Evolutionary conservation across 2,113 vertebrate species (phyloP).

Genomic region (Pollachius pollachius): DNA sequence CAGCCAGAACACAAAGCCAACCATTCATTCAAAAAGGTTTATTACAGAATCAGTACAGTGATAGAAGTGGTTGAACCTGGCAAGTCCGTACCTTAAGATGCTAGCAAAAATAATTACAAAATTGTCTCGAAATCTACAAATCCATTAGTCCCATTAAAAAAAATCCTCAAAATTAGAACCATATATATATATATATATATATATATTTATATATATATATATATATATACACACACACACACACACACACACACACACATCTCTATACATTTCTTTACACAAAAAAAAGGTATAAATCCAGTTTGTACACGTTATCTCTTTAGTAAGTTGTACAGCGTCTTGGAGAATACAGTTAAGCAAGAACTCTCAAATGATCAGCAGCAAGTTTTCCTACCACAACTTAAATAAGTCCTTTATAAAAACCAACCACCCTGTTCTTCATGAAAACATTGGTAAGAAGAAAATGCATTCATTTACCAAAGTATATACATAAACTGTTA

Average conservation of each 20-base stretch:
- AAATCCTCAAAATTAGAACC: constrained; percentile 25
- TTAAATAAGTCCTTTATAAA: neutral
- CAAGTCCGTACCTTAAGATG: constrained; percentile 65
- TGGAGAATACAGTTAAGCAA: neutral
- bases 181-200: constrained; percentile 47
- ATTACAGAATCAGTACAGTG: constrained; percentile 63
- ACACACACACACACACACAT: no score
- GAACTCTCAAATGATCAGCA: neutral
- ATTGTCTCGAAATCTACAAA: constrained; percentile 59
- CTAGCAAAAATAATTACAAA: constrained; percentile 43
- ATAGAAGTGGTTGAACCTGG: constrained; percentile 72
- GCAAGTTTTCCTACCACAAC: neutral
- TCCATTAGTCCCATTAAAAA: constrained; percentile 49
- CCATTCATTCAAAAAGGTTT: constrained; percentile 41
- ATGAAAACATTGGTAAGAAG: neutral
- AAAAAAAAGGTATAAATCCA: constrained; percentile 50
- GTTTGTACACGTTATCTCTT: constrained; percentile 53
- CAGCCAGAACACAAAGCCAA: no score
- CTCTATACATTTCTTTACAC: constrained; percentile 40
- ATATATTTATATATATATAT: neutral
- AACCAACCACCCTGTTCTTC: neutral
- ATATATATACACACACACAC: no score
- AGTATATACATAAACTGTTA: neutral
- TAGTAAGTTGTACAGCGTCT: constrained; percentile 5
- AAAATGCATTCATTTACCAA: neutral